A percentile compares a stretch with the other conserved stretches of the same genome.
Evolutionary conservation across 1,140 invertebrate species (phyloP).

Genomic region (Bilobella aurantiaca): DNA sequence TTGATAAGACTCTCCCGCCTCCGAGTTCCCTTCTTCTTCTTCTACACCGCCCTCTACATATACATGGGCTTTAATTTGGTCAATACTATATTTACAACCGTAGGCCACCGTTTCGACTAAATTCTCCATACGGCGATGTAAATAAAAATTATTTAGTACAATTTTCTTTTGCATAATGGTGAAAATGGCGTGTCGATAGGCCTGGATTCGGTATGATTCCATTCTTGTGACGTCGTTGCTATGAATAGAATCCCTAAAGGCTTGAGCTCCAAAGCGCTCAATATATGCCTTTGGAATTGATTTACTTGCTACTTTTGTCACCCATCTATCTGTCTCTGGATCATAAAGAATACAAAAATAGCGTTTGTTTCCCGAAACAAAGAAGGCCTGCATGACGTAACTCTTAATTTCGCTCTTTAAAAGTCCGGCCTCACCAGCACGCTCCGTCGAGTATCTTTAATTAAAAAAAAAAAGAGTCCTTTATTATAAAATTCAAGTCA

Average conservation of each 20-base stretch:
- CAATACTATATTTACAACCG: not conserved
- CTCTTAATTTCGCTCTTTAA: not conserved
- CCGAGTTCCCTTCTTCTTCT: not conserved
- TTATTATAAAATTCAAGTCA: not conserved
- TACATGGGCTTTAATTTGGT: not conserved
- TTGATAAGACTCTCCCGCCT: not conserved
- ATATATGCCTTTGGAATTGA: not conserved
- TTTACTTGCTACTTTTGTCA: not conserved
- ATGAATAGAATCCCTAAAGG: not conserved
- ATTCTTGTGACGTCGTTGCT: not conserved
- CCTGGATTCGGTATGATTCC: not conserved
- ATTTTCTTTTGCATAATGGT: not conserved
- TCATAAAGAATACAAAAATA: not conserved
- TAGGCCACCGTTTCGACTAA: not conserved
- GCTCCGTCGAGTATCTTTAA: not conserved
- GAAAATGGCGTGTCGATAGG: not conserved
- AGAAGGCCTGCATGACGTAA: not conserved
- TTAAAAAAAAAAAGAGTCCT: not conserved
- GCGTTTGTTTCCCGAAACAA: not conserved
- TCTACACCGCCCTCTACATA: not conserved
- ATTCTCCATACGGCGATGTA: not conserved
- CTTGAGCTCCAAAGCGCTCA: not conserved
- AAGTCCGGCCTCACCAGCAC: not conserved
- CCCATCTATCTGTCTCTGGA: not conserved
- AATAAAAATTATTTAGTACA: not conserved